phyloP scores from a whole-genome alignment of 2,888 invertebrate genomes.

The Drosophila neotestacea region DNA sequence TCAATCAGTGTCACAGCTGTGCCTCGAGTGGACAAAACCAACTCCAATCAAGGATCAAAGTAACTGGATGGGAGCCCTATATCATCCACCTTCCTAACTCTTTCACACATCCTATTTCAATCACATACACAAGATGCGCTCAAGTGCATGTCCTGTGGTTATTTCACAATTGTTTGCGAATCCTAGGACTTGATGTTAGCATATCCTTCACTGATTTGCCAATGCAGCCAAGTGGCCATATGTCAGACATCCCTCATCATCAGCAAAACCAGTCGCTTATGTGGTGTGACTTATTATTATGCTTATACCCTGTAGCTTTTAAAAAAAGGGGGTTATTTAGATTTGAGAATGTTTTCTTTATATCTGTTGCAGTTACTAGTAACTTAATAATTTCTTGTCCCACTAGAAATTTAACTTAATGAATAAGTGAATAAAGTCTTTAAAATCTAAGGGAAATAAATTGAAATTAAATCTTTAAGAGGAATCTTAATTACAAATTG shows the following conservation, averaged over 20 bases:
- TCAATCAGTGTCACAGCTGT: slow-evolving; percentile 74
- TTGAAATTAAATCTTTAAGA: too few species aligned
- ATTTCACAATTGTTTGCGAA: slow-evolving; percentile 63
- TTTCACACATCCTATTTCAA: slow-evolving; percentile 63
- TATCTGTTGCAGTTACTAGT: too few species aligned
- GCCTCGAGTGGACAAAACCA: slow-evolving; percentile 51
- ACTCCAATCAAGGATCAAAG: slow-evolving; percentile 81
- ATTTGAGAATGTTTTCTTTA: too few species aligned
- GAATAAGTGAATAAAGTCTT: too few species aligned
- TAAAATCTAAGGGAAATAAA: too few species aligned
- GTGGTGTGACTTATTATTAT: slow-evolving; percentile 42
- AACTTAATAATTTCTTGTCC: too few species aligned
- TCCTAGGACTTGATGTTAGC: slow-evolving; percentile 48
- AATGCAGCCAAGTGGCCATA: slow-evolving; percentile 66
- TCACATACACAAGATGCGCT: slow-evolving; percentile 64
- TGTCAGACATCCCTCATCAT: slow-evolving; percentile 57
- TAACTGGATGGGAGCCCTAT: slow-evolving; percentile 34
- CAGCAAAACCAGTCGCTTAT: slow-evolving; percentile 17
- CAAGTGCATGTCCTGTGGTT: slow-evolving; percentile 80
- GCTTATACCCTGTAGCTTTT: slow-evolving; percentile 6
- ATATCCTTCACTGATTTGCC: slow-evolving; percentile 60
- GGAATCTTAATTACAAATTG: too few species aligned
- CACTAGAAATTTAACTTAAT: too few species aligned
- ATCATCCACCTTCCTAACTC: slow-evolving; percentile 38
- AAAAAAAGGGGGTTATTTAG: background rate